These are phyloP conservation scores for Apis florea DNA, from an alignment of 1,140 invertebrate genomes.

Conservation along the genomic window DNA sequence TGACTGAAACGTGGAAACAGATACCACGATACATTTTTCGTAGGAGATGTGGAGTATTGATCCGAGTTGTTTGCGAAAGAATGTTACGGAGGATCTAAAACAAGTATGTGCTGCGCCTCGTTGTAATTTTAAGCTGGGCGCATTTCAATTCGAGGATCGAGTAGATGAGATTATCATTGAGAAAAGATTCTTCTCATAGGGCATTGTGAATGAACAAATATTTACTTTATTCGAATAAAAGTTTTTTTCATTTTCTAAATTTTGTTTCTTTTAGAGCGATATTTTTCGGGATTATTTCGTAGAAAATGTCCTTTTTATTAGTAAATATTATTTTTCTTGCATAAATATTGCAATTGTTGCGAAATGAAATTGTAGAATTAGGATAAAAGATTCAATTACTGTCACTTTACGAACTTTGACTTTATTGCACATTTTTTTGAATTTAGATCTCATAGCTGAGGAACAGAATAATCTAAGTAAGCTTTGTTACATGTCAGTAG, in stretches of 20 bases:
- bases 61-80: conserved; percentile 34
- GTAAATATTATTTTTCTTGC: no score
- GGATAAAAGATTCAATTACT: no score
- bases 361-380: no score
- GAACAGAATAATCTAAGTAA: no score
- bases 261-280: no score
- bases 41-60: conserved; percentile 38
- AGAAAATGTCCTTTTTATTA: background rate
- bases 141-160: background rate
- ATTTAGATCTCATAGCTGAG: no score
- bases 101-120: background rate
- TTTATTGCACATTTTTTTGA: no score
- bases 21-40: conserved; percentile 32
- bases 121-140: background rate
- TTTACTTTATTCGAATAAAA: background rate
- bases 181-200: background rate
- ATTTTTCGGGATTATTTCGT: background rate
- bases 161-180: background rate
- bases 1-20: conserved; percentile 11
- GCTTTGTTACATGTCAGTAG: no score
- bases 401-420: no score
- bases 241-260: background rate
- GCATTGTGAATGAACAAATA: background rate
- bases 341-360: no score
- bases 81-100: conserved; percentile 27